A percentile compares a stretch with the other conserved stretches of the same genome.
These are phyloP conservation scores for Platyscelio sp. DNA, from an alignment of 2,888 invertebrate species.

Conservation along the genomic window DNA sequence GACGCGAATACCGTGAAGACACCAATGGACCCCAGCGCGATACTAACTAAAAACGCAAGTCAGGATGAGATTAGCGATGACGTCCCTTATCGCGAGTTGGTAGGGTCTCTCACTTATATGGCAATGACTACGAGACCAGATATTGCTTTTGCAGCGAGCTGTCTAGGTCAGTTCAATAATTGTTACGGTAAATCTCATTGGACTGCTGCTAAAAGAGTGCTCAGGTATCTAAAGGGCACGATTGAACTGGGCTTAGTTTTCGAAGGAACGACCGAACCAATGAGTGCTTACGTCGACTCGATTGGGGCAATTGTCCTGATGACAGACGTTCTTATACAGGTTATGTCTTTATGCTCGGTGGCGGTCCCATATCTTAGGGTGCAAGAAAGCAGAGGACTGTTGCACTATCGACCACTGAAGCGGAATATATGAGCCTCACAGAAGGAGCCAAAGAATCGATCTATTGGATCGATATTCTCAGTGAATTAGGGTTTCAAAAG, in stretches of 20 bases:
- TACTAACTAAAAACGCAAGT: background rate
- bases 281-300: background rate
- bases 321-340: background rate
- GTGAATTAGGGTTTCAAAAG: background rate
- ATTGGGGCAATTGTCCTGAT: conserved; percentile 3
- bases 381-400: conserved; percentile 8
- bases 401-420: background rate
- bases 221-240: conserved; percentile 19
- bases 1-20: background rate
- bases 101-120: conserved; percentile 11
- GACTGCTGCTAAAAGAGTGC: background rate
- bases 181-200: conserved; percentile 8
- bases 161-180: conserved; percentile 28
- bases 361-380: conserved; percentile 1
- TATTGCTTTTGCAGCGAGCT: background rate
- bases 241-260: background rate
- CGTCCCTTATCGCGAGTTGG: conserved; percentile 23
- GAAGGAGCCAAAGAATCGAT: background rate
- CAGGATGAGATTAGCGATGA: too few species aligned
- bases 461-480: background rate
- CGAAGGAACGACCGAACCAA: too few species aligned
- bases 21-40: background rate
- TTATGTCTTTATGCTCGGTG: background rate
- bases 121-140: conserved; percentile 20
- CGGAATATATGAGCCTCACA: background rate